Conservation (phyloP, 30 jellyfish, hydroid and myxozoan genomes). For the Hydractinia symbiolongicarpus region DNA sequence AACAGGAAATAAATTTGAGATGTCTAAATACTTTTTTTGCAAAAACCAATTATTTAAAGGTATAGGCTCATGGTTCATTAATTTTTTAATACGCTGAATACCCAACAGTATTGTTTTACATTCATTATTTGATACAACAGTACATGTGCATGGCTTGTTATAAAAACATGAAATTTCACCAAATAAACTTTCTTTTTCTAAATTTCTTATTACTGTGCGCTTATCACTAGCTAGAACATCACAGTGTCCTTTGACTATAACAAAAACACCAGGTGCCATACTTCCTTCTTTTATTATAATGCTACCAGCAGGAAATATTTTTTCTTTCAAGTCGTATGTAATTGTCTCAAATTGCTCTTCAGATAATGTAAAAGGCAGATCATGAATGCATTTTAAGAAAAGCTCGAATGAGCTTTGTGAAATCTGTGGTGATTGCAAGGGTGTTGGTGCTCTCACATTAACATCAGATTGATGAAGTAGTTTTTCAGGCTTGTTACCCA, state of each 20-base stretch:
- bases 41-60: conserved; percentile 35
- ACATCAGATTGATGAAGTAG: too few relatives aligned
- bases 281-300: conserved; percentile 36
- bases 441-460: too few relatives aligned
- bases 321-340: conserved; percentile 23
- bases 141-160: conserved; percentile 47
- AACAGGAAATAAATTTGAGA: conserved; percentile 19
- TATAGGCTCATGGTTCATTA: background rate
- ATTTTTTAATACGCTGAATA: conserved; percentile 3
- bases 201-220: conserved; percentile 10
- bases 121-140: conserved; percentile 25
- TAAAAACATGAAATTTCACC: conserved; percentile 61
- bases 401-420: conserved; percentile 24
- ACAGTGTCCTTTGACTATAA: conserved; percentile 47
- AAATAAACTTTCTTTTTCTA: conserved; percentile 47
- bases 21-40: conserved; percentile 37
- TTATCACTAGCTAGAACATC: conserved; percentile 27
- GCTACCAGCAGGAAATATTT: conserved; percentile 26
- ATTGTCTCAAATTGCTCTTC: conserved; percentile 35
- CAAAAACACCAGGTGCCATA: conserved; percentile 37
- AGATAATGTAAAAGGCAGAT: conserved; percentile 37
- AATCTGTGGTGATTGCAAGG: conserved; percentile 9
- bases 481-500: conserved; percentile 11
- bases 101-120: conserved; percentile 31
- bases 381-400: conserved; percentile 36